These are phyloP conservation scores for Hylomyscus alleni DNA, from an alignment of 2,797 vertebrate genomes.

Conservation along the genomic window DNA sequence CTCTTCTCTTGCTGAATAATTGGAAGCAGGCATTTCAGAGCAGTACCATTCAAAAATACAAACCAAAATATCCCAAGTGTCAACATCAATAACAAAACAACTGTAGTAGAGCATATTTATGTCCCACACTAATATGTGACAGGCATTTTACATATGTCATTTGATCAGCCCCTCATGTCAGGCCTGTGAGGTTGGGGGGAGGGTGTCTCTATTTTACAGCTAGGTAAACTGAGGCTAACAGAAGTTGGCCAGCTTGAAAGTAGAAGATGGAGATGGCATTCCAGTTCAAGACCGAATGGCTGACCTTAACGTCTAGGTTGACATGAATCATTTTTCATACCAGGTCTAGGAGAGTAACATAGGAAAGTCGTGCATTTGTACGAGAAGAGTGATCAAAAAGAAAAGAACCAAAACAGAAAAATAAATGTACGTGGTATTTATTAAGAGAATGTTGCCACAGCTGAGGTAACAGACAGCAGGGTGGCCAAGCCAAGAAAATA, in stretches of 20 bases:
- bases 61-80: background rate
- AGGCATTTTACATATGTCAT: background rate
- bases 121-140: background rate
- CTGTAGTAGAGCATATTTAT: too few relatives aligned
- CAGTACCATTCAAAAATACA: constrained; percentile 27
- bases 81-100: background rate
- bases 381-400: background rate
- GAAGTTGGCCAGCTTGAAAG: background rate
- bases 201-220: background rate
- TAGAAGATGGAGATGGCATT: background rate
- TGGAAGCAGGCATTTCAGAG: constrained; percentile 15
- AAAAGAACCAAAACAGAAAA: constrained; percentile 46
- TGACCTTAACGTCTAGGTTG: background rate
- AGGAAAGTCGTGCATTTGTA: background rate
- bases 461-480: constrained; percentile 56
- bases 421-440: constrained; percentile 53
- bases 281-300: background rate
- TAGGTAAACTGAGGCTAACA: background rate
- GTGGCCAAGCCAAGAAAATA: constrained; percentile 63
- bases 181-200: background rate
- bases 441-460: constrained; percentile 67
- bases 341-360: background rate
- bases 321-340: background rate
- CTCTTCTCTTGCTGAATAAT: constrained; percentile 47
- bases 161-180: background rate